Evolutionary conservation across 2,888 invertebrate genomes (phyloP), one percentile per base, ranked within the genome.

Genomic region (Agriopis marginaria): DNA sequence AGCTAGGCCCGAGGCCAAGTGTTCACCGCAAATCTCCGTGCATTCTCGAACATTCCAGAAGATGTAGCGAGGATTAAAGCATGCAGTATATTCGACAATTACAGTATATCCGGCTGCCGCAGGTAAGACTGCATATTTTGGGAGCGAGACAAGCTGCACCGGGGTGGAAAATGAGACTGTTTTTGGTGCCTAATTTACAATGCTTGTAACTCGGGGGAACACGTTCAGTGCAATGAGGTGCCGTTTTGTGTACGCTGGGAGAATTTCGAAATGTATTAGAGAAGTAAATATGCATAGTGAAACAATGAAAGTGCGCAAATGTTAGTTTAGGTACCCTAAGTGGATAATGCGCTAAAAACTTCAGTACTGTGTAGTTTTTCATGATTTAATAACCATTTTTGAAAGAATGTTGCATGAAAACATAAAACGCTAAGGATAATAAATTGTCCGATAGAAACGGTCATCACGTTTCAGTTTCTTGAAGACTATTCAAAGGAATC

Each of bases 81-180:
- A 89, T 84, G 91, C 90, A 88, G 87, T 91, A 89, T 89, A 92
- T 91, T 88, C 89, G 85, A 89, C 93, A 90, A 93, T 93, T 94
- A 93, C 92, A 90, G 87, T 89, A 87, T 88, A 88, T 91, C 85
- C 87, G 83, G 85, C 81, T 66, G 85, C 82, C 85, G 85, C 92
- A 93, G 93, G 93, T 93, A 89, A 90, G 88, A 80, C 85, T 89
- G 90, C 89, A 92, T 92, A 91, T 91, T 91, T 93, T 83, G 91
- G 85, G 81, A 85, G 85, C 86, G 90, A 92, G 92, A 92, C 93
- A 91, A 93, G 92, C 89, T 87, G 88, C 88, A 87, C 95, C 95
- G 92, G 95, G 92, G 94, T 92, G 95, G 95, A 95, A 95, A 92
- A 92, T 87, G 89, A 90, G 89, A 90, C 91, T 89, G 92, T 89